Evolutionary conservation across 2,888 invertebrate species (phyloP), one percentile per base, ranked within the genome.

Genomic region (Prostheceraeus crozeri): DNA sequence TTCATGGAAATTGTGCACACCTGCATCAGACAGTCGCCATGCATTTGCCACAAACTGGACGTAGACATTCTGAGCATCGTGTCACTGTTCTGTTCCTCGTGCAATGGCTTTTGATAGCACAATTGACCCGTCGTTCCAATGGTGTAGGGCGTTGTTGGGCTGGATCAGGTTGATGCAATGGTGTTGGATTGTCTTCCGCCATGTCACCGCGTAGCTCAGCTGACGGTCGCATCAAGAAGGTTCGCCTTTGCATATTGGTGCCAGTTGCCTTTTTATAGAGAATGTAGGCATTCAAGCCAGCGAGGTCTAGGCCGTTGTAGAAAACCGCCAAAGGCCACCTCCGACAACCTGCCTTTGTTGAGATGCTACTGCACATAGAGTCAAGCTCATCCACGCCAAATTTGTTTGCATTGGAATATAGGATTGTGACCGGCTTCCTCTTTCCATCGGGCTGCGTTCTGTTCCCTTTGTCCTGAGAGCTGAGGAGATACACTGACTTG

Each of bases 31-130:
- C 23, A 40, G 40, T 40, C 40, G 6, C 40, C 40, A 40, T 40
- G 40, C 40, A 40, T 40, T 40, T 40, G 40, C 40, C 6, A 40
- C 40, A 40, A 40, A 40, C 40, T 40, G 40, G 40, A 14, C n/a
- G 40, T 40, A 16, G 6, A 23, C 40, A 40, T 40, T 11, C n/a
- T 40, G 40, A 16, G 40, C 40, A 40, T 40, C 23, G 14, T 40
- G 40, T 40, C 40, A 40, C 40, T 40, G 40, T 40, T 40, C 40
- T 40, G 19, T 40, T 40, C 40, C 23, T 40, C 40, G n/a, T 40
- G 40, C 40, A 40, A 40, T 40, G 40, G 40, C 40, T 40, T 40
- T 40, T 40, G 40, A 40, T 23, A 40, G 40, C 40, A 40, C 40
- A 40, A 23, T 40, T 40, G 40, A 40, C 40, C 6, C n/a, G 40